phyloP scores from a whole-genome alignment of 1,140 invertebrate species.

The Drosophila nasuta region DNA sequence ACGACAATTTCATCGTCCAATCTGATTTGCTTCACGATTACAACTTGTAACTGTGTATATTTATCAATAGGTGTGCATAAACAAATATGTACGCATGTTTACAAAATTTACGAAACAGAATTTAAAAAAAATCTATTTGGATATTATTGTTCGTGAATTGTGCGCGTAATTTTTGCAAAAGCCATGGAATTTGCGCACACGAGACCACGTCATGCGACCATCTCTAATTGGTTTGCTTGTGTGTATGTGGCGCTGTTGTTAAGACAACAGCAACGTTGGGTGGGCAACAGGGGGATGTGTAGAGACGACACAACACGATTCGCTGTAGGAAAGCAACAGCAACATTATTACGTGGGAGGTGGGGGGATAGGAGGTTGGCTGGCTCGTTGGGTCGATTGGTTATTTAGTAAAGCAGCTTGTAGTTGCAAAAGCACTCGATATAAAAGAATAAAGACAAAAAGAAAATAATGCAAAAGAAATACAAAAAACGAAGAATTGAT shows the following conservation, averaged over 20 bases:
- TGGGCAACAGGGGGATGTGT: slow-evolving; percentile 2
- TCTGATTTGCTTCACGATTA: background rate
- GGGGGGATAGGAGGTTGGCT: slow-evolving; percentile 35
- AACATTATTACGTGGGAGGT: slow-evolving; percentile 60
- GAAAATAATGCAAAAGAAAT: slow-evolving; percentile 29
- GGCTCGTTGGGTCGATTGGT: slow-evolving; percentile 54
- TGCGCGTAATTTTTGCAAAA: background rate
- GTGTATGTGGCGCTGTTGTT: slow-evolving; percentile 70
- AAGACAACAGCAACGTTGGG: slow-evolving; percentile 41
- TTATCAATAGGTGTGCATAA: background rate
- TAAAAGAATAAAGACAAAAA: background rate
- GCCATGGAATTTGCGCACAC: slow-evolving; percentile 20
- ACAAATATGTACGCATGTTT: background rate
- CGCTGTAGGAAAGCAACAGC: slow-evolving; percentile 79
- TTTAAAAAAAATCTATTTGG: background rate
- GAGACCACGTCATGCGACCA: slow-evolving; percentile 26
- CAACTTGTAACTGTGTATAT: background rate
- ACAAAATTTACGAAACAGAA: background rate
- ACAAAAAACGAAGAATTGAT: slow-evolving; percentile 27
- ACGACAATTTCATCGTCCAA: slow-evolving; percentile 15
- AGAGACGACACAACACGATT: slow-evolving; percentile 71
- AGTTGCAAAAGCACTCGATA: slow-evolving; percentile 63
- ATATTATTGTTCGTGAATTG: background rate
- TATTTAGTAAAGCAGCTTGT: slow-evolving; percentile 68
- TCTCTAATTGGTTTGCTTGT: slow-evolving; percentile 49